Percentiles rank a stretch among this genome's conserved stretches.
Conservation (phyloP, 2,888 invertebrate species). For the Branchinecta sandiegonensis region DNA sequence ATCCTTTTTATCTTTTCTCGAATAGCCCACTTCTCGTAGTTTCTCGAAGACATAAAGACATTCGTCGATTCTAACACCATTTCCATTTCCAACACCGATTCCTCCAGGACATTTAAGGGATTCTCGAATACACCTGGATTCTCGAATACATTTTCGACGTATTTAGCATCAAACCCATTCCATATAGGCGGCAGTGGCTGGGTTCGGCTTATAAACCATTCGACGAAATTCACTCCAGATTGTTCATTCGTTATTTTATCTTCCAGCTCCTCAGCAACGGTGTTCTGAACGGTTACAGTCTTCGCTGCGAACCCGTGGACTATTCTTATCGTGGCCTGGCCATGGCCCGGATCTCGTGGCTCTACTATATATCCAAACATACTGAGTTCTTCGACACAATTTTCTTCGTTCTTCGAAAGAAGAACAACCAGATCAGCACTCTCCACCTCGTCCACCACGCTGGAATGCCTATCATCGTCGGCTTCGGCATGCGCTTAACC, state of each 20-base stretch:
- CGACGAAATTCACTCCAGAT: too few species aligned
- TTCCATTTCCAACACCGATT: too few species aligned
- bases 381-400: slow-evolving; percentile 75
- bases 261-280: slow-evolving; percentile 2
- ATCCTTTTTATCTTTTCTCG: too few species aligned
- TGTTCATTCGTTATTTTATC: neutral
- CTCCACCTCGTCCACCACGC: slow-evolving; percentile 41
- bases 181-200: too few species aligned
- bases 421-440: slow-evolving; percentile 36
- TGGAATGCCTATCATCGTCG: slow-evolving; percentile 39
- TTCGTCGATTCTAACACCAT: too few species aligned
- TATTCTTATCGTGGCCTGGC: slow-evolving; percentile 51
- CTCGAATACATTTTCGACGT: too few species aligned
- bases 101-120: too few species aligned
- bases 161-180: too few species aligned
- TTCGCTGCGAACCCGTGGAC: slow-evolving; percentile 55
- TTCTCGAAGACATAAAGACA: too few species aligned
- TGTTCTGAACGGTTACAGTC: slow-evolving; percentile 46
- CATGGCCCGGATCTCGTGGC: slow-evolving; percentile 62
- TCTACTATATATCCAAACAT: slow-evolving; percentile 76
- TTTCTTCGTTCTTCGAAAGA: slow-evolving; percentile 38
- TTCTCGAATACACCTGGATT: too few species aligned
- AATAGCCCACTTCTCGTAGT: too few species aligned
- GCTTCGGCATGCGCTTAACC: slow-evolving; percentile 40
- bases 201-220: too few species aligned